Conservation (phyloP, 2,888 invertebrate species). For the Aphelenchoides bicaudatus region DNA sequence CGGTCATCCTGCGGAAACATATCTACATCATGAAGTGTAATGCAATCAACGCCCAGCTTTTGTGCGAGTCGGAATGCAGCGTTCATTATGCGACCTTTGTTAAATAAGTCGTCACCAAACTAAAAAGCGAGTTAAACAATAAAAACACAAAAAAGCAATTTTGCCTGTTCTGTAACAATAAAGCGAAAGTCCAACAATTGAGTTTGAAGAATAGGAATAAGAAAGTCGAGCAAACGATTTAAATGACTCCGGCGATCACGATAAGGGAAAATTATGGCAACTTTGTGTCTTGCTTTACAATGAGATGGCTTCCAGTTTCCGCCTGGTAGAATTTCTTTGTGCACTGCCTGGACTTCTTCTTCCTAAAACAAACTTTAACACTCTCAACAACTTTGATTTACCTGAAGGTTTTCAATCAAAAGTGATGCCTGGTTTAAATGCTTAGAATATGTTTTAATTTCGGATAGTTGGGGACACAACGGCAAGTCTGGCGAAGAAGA, state of each 20-base stretch:
- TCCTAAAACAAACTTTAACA: too few relatives aligned
- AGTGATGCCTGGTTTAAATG: constrained; percentile 43
- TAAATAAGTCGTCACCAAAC: constrained; percentile 55
- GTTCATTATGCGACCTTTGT: constrained; percentile 61
- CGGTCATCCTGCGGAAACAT: constrained; percentile 63
- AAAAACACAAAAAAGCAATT: constrained; percentile 16
- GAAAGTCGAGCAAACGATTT: constrained; percentile 56
- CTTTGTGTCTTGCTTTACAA: constrained; percentile 46
- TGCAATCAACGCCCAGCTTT: constrained; percentile 55
- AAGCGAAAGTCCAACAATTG: constrained; percentile 60
- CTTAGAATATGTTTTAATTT: constrained; percentile 1
- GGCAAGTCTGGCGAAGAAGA: neutral
- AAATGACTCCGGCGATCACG: constrained; percentile 60
- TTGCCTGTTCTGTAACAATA: constrained; percentile 60
- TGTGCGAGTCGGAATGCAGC: constrained; percentile 57
- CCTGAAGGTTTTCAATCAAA: constrained; percentile 54
- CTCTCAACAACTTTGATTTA: too few relatives aligned
- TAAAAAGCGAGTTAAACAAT: too few relatives aligned
- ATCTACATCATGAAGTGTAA: constrained; percentile 62
- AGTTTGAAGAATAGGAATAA: constrained; percentile 58
- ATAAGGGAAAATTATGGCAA: constrained; percentile 61
- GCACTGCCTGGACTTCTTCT: constrained; percentile 39
- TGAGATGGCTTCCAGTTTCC: constrained; percentile 58
- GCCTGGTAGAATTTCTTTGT: constrained; percentile 53
- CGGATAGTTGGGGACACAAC: constrained; percentile 1